phyloP scores from a whole-genome alignment of 2,113 vertebrate species.

The Oostethus manadensis region DNA sequence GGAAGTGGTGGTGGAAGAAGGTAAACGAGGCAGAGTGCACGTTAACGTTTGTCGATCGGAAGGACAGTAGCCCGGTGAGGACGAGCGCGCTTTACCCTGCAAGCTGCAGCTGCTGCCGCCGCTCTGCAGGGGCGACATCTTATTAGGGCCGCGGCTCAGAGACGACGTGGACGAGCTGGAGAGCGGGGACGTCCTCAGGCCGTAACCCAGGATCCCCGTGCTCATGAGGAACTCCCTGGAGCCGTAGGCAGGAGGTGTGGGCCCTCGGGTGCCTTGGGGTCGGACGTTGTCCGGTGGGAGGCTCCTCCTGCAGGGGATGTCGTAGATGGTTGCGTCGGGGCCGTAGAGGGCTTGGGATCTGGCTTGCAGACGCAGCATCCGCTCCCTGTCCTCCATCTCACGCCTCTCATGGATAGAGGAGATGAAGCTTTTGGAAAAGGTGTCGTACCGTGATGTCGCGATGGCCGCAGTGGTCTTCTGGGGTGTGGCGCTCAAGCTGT shows the following conservation, averaged over 20 bases:
- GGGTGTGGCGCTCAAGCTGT: slow-evolving; percentile 32
- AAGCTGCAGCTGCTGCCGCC: slow-evolving; percentile 79
- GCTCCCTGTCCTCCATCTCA: slow-evolving; percentile 85
- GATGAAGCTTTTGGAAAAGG: slow-evolving; percentile 89
- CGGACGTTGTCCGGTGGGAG: slow-evolving; percentile 76
- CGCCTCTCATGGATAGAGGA: slow-evolving; percentile 89
- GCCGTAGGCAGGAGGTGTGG: slow-evolving; percentile 76
- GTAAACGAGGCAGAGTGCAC: slow-evolving; percentile 74
- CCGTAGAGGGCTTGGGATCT: slow-evolving; percentile 79
- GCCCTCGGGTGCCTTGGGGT: slow-evolving; percentile 54
- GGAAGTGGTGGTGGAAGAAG: slow-evolving; percentile 77
- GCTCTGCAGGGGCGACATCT: slow-evolving; percentile 85
- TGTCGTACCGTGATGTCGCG: slow-evolving; percentile 74
- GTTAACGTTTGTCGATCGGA: slow-evolving; percentile 80
- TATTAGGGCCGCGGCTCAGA: slow-evolving; percentile 80
- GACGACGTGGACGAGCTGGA: slow-evolving; percentile 79
- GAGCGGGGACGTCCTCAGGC: slow-evolving; percentile 77
- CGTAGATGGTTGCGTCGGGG: slow-evolving; percentile 82
- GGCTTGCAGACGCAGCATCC: slow-evolving; percentile 77
- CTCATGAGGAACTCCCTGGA: slow-evolving; percentile 90
- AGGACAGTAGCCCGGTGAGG: slow-evolving; percentile 74
- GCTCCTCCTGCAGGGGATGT: slow-evolving; percentile 84
- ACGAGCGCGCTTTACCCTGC: slow-evolving; percentile 66
- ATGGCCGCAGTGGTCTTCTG: slow-evolving; percentile 76
- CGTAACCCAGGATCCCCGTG: slow-evolving; percentile 74